Base-by-base conservation (phyloP, 2,797 vertebrate genomes). In the Sebastes diploproa region DNA sequence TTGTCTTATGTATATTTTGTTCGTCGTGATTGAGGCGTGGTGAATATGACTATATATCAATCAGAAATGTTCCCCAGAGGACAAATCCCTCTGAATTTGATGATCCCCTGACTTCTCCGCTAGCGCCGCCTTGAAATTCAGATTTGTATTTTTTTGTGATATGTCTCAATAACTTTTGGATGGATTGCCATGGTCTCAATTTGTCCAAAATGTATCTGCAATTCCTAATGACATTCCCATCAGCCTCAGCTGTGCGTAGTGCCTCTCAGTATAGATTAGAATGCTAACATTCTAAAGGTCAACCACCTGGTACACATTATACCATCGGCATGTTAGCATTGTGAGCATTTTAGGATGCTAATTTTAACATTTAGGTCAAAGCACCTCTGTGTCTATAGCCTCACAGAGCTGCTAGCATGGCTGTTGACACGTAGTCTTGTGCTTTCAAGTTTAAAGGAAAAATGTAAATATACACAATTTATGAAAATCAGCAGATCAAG, bases 1-100 rank as follows among this genome's bases (percentile, higher is more conserved):
- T 72, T 76, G 67, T 72, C 68, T 73, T 18, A 38, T 74, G 62
- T 4, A 20, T 23, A 36, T 61, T 64, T 60, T 79, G 50, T 76
- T 68, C 38, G 34, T 32, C 30, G 56, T 20, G 42, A 46, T 16
- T 50, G 61, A 64, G 20, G 23, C 46, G 7, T 34, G 22, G n/a
- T 69, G 20, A 32, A 46, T 64, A 62, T 60, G 22, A n/a, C 7
- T 34, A 20, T 58, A 55, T 62, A 22, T 52, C 10, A 62, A 12
- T 59, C 30, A 42, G 27, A 9, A 38, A 50, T 32, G 25, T 0
- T 29, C 20, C 11, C 64, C 16, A 42, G 10, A 66, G 18, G 25
- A 66, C 9, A 18, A 50, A 66, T 18, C 63, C 38, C 6, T 65
- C 22, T 23, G 22, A 64, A 23, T 64, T 25, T 64, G 23, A 64